A percentile compares a stretch with the other conserved stretches of the same genome.
phyloP scores from a whole-genome alignment of 2,113 vertebrate species.

The Protomyctophum bolini region DNA sequence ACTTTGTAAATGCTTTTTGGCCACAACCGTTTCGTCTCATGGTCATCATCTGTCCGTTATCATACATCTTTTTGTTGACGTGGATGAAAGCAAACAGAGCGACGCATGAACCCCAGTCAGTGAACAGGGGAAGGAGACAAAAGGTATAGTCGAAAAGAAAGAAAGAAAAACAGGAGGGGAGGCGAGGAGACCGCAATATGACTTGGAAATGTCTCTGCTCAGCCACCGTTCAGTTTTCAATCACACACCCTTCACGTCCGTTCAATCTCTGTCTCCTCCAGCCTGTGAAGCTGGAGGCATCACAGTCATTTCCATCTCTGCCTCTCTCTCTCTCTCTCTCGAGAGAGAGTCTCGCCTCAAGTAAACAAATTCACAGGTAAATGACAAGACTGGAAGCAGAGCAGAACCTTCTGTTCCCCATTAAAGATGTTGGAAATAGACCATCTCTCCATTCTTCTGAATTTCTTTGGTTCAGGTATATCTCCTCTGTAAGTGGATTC shows the following conservation, averaged over 20 bases:
- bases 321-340: no score
- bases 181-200: slow-evolving; percentile 38
- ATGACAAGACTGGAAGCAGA: slow-evolving; percentile 59
- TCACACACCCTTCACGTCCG: slow-evolving; percentile 59
- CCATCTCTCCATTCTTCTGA: slow-evolving; percentile 51
- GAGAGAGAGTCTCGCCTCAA: no score
- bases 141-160: slow-evolving; percentile 9
- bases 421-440: slow-evolving; percentile 52
- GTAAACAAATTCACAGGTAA: slow-evolving; percentile 51
- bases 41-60: not conserved
- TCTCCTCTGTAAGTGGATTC: slow-evolving; percentile 44
- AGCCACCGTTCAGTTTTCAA: slow-evolving; percentile 69
- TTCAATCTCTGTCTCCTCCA: slow-evolving; percentile 61
- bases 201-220: slow-evolving; percentile 55
- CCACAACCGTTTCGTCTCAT: not conserved
- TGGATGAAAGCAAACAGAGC: slow-evolving; percentile 12
- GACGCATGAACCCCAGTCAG: slow-evolving; percentile 34
- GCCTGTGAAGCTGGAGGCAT: slow-evolving; percentile 40
- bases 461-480: slow-evolving; percentile 43
- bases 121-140: slow-evolving; percentile 7
- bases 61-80: slow-evolving; percentile 8
- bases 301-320: slow-evolving; percentile 57
- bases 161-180: slow-evolving; percentile 30
- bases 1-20: slow-evolving; percentile 32
- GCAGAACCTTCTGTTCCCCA: slow-evolving; percentile 63